phyloP scores from a whole-genome alignment of 2,797 vertebrate genomes.

The Decapterus maruadsi region DNA sequence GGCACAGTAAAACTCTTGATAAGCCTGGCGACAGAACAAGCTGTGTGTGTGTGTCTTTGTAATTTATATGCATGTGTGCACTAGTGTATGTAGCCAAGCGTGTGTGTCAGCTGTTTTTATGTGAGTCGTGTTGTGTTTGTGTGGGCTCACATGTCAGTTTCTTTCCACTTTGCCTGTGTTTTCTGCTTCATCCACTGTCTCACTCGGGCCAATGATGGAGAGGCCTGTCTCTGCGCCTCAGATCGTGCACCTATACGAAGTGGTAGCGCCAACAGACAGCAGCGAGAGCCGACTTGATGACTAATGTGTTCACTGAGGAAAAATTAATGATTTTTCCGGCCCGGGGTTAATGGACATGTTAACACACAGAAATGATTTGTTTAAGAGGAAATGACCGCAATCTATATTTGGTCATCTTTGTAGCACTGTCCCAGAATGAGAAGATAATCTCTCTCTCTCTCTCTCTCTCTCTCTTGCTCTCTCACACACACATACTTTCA shows the following conservation, averaged over 20 bases:
- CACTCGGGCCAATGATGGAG: slow-evolving; percentile 45
- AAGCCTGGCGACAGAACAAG: slow-evolving; percentile 79
- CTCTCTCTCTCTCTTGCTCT: neutral
- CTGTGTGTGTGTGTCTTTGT: slow-evolving; percentile 38
- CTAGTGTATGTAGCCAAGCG: slow-evolving; percentile 30
- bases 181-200: slow-evolving; percentile 25
- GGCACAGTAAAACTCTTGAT: slow-evolving; percentile 86
- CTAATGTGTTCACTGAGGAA: slow-evolving; percentile 93
- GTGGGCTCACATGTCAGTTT: slow-evolving; percentile 46
- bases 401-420: slow-evolving; percentile 93
- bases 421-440: slow-evolving; percentile 68
- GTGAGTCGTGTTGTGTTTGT: slow-evolving; percentile 1
- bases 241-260: slow-evolving; percentile 20
- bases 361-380: slow-evolving; percentile 95
- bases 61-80: slow-evolving; percentile 35
- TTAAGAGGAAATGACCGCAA: slow-evolving; percentile 96
- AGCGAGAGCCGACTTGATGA: slow-evolving; percentile 91
- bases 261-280: slow-evolving; percentile 81
- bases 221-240: slow-evolving; percentile 34
- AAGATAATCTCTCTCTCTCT: slow-evolving; percentile 2
- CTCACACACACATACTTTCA: slow-evolving; percentile 18
- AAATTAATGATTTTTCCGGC: slow-evolving; percentile 95
- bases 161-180: slow-evolving; percentile 30
- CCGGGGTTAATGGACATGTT: slow-evolving; percentile 96
- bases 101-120: slow-evolving; percentile 50